Base-by-base conservation (phyloP, 2,888 invertebrate species). In the Euproctis similis region DNA sequence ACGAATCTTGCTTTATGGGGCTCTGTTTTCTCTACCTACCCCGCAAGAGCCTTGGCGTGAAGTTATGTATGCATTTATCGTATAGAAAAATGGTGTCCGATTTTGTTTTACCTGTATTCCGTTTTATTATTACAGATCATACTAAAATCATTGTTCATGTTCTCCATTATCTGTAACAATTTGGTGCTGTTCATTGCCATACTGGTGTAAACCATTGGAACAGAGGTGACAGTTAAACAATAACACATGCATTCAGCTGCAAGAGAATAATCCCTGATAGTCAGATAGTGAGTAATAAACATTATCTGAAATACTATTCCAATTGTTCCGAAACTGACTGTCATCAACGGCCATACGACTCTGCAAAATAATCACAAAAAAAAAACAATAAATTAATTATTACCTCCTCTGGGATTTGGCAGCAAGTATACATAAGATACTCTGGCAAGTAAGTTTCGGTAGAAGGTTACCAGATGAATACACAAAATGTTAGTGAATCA, bases 51-150 rank as follows among this genome's bases (percentile, higher is more conserved):
- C n/a, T n/a, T n/a, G n/a, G n/a, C n/a, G n/a, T n/a, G n/a, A n/a
- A n/a, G n/a, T n/a, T n/a, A n/a, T n/a, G n/a, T n/a, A n/a, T n/a
- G n/a, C n/a, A n/a, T n/a, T n/a, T n/a, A n/a, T n/a, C n/a, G n/a
- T n/a, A n/a, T n/a, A n/a, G n/a, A n/a, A n/a, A n/a, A n/a, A n/a
- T n/a, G n/a, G n/a, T n/a, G n/a, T n/a, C n/a, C n/a, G n/a, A n/a
- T n/a, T n/a, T n/a, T n/a, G n/a, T n/a, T n/a, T 14, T 14, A 14
- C 14, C 14, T 14, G 14, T 14, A 14, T 20, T 34, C 54, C 0
- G 44, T 25, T 3, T 49, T 61, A 24, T 73, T 43, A 13, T 35
- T 46, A 30, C 65, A 65, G 26, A 77, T 42, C 8, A 46, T 48
- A 7, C 46, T 17, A 29, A 76, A 74, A 34, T 75, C 73, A 4